Evolutionary conservation across 2,888 invertebrate genomes (phyloP), one percentile per base, ranked within the genome.

Genomic region (Eulithis testata): DNA sequence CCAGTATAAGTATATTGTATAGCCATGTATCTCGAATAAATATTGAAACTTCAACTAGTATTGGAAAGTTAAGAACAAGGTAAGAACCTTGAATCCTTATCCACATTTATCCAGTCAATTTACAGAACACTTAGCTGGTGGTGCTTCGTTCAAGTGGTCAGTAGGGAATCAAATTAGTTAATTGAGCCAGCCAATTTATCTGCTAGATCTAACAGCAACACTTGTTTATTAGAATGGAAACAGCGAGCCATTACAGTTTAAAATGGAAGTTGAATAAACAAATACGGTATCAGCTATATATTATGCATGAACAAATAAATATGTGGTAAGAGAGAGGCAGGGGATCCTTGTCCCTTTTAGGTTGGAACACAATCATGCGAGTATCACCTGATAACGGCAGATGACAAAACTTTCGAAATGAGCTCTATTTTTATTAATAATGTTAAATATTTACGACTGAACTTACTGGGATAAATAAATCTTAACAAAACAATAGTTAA

Each of bases 101-200:
- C 49, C 51, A 60, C 50, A 59, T 60, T 49, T 60, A 31, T 11
- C 36, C 37, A 36, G 49, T 37, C 53, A 54, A 61, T 62, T 58
- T 8, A 60, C 60, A 54, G 27, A 49, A 27, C 59, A 63, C 56
- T 66, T 66, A 66, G 52, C 56, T 31, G 36, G 36, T 21, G n/a
- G 21, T 44, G 57, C 49, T 37, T 49, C 21, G 21, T 21, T 21
- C 44, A 52, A 63, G 52, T 63, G 47, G 37, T 51, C 37, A 55
- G 47, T 44, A 40, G 63, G 55, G 54, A 63, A 53, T 57, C 47
- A 21, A 56, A 63, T 49, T 53, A 67, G 52, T 60, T 60, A 67
- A 67, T 67, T 67, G 37, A 63, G 63, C 59, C 53, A 60, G 60
- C 43, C 52, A 55, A 60, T 66, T 60, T 54, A 63, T 60, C 57